Conservation (phyloP, 1,140 invertebrate species). For the Caenorhabditis remanei region DNA sequence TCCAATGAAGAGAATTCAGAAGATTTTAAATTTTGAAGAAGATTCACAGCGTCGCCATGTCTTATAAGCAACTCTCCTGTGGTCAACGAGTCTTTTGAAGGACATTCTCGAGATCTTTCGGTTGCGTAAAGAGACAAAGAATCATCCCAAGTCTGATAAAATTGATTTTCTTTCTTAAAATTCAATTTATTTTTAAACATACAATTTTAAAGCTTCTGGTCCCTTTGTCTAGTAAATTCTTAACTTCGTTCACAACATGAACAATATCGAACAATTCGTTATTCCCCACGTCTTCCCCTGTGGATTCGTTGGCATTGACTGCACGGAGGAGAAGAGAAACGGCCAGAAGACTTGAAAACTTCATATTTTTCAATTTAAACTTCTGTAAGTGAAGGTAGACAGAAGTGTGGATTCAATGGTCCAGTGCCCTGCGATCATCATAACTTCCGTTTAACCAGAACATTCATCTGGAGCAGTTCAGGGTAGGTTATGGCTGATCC, state of each 20-base stretch:
- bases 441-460: too few species aligned
- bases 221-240: not conserved
- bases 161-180: not conserved
- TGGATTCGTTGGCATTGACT: not conserved
- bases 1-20: not conserved
- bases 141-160: not conserved
- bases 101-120: not conserved
- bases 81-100: too few species aligned
- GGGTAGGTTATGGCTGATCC: too few species aligned
- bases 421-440: not conserved
- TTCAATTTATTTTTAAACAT: not conserved
- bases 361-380: too few species aligned
- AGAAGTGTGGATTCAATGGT: not conserved
- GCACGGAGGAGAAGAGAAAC: not conserved
- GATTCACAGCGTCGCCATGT: not conserved
- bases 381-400: not conserved
- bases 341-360: not conserved
- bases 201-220: not conserved
- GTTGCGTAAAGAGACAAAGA: not conserved
- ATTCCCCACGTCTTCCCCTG: not conserved
- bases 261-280: not conserved
- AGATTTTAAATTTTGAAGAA: not conserved
- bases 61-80: not conserved
- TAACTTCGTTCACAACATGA: not conserved
- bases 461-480: too few species aligned